A percentile compares a stretch with the other conserved stretches of the same genome.
Evolutionary conservation across 2,888 invertebrate species (phyloP).

Genomic region (Sinohyriopsis cumingii): DNA sequence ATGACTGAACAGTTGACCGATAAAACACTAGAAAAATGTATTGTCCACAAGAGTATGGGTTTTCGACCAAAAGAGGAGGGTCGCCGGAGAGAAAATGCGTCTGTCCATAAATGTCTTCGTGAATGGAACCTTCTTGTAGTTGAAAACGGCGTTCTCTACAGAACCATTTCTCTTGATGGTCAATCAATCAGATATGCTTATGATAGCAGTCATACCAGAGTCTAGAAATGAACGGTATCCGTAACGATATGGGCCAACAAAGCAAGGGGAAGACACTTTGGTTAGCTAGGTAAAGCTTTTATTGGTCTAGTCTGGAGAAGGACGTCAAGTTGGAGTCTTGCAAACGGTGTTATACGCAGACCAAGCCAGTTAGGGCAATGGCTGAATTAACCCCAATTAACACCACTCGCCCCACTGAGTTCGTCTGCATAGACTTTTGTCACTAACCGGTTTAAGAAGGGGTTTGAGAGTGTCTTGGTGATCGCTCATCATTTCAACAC

Average conservation of each 20-base stretch:
- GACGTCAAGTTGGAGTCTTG: too few species aligned
- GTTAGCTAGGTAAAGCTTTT: conserved; percentile 16
- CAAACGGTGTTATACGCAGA: background rate
- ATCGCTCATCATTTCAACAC: conserved; percentile 19
- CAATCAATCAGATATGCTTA: background rate
- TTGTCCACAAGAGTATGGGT: background rate
- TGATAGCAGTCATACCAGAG: too few species aligned
- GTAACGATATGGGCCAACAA: conserved; percentile 4
- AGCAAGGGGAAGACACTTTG: conserved; percentile 14
- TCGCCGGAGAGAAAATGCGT: background rate
- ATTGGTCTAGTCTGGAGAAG: conserved; percentile 10
- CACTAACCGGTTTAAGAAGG: conserved; percentile 7
- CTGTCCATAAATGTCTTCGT: background rate
- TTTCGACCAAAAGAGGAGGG: conserved; percentile 2
- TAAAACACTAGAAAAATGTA: background rate
- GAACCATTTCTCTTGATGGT: conserved; percentile 6
- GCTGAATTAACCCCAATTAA: conserved; percentile 12
- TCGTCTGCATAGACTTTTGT: conserved; percentile 20
- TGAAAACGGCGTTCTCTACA: conserved; percentile 4
- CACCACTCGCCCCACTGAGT: conserved; percentile 15
- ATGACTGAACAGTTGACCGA: conserved; percentile 1
- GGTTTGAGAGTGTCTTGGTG: conserved; percentile 12
- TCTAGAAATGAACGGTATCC: too few species aligned
- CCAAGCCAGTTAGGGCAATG: conserved; percentile 4
- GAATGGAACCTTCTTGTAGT: conserved; percentile 1